phyloP scores from a whole-genome alignment of 2,797 vertebrate genomes.

The Toxotes lorentzi region DNA sequence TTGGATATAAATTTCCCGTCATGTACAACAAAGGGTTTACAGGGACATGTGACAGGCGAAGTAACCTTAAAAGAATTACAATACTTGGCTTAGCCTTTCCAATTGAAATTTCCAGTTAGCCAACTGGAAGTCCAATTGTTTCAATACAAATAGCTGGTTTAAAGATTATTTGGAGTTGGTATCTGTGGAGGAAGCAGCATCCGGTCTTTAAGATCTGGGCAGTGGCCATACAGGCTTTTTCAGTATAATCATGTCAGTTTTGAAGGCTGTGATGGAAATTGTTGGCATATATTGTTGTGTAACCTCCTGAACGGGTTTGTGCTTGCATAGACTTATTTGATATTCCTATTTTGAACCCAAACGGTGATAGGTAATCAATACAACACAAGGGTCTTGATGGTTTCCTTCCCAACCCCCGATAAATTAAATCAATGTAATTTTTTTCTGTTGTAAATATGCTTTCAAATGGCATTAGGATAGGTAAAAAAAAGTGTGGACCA shows the following conservation, averaged over 20 bases:
- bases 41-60: not conserved
- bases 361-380: too few species aligned
- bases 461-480: too few species aligned
- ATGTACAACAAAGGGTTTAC: not conserved
- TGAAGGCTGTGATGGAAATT: not conserved
- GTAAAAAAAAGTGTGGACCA: too few species aligned
- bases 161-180: not conserved
- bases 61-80: not conserved
- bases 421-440: too few species aligned
- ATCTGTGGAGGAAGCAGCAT: not conserved
- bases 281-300: not conserved
- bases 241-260: not conserved
- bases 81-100: constrained; percentile 3
- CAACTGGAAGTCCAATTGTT: not conserved
- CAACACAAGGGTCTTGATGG: too few species aligned
- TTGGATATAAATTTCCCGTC: not conserved
- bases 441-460: too few species aligned
- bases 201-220: not conserved
- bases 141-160: not conserved
- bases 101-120: not conserved
- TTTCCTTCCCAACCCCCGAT: too few species aligned
- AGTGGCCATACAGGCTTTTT: not conserved
- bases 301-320: too few species aligned
- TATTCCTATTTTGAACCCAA: too few species aligned
- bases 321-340: too few species aligned